These are phyloP conservation scores for Ectropis crepuscularia DNA, from an alignment of 2,888 invertebrate genomes.

Conservation along the genomic window DNA sequence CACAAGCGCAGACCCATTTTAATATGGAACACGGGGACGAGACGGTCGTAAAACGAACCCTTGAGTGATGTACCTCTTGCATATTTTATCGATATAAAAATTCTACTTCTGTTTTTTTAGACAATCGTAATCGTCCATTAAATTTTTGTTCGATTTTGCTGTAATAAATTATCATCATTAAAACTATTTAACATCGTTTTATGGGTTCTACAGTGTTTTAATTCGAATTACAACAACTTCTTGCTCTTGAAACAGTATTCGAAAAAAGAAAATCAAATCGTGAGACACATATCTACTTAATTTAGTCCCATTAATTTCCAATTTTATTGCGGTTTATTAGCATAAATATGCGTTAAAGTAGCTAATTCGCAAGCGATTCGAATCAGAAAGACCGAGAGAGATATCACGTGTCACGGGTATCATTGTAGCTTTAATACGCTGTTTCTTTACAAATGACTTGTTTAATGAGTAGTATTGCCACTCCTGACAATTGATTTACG, in stretches of 20 bases:
- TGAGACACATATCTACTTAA: constrained; percentile 16
- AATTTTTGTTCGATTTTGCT: too few species aligned
- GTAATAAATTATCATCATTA: not conserved
- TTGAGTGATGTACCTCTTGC: constrained; percentile 56
- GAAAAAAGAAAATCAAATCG: constrained; percentile 1
- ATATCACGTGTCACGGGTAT: constrained; percentile 38
- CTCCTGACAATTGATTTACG: constrained; percentile 1
- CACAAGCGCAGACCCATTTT: constrained; percentile 75
- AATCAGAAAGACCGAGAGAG: constrained; percentile 29
- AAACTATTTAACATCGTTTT: too few species aligned
- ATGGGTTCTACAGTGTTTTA: not conserved
- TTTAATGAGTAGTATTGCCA: constrained; percentile 19
- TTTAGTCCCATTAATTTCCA: constrained; percentile 31
- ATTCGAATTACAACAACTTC: not conserved
- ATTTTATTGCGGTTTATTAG: constrained; percentile 34
- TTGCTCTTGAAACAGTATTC: not conserved
- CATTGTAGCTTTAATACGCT: constrained; percentile 31
- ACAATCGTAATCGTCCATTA: too few species aligned
- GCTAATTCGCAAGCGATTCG: constrained; percentile 40
- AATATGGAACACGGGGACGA: constrained; percentile 77
- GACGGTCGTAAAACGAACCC: constrained; percentile 75
- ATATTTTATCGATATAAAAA: constrained; percentile 30
- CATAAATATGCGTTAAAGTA: constrained; percentile 41
- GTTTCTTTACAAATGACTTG: constrained; percentile 30
- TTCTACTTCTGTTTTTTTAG: not conserved